Base-by-base conservation (phyloP, 2,888 invertebrate species). In the Caenorhabditis afra region DNA sequence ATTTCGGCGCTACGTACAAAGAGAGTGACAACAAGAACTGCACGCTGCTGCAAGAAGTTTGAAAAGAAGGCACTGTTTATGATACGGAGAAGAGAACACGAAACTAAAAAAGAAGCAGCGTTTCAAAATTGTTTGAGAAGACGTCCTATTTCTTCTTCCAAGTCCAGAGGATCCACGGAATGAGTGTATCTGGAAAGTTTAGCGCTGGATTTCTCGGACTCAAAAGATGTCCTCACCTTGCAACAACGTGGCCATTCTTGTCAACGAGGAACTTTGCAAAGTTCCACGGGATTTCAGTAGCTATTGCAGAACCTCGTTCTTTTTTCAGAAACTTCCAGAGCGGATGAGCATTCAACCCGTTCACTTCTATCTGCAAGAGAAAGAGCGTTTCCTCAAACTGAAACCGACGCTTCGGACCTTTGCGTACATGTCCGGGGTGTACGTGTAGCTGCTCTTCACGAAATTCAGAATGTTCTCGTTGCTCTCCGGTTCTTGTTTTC, bases 201-300 rank as follows among this genome's bases (percentile, higher is more conserved):
- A 70, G 35, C n/a, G 12, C 22, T n/a, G n/a, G n/a, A 12, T 49
- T 16, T 16, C 8, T 20, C n/a, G 14, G 14, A 7, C 12, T 10
- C 8, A 29, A 39, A 58, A 8, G 14, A 11, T n/a, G 1, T n/a
- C 37, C 10, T 29, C 45, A 82, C 81, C 86, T 82, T n/a, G 67
- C 67, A 18, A 87, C 83, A 20, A 87, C 86, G 39, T 81, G 78
- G 14, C 89, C 89, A 14, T 86, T 71, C 11, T 78, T 68, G 90
- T 95, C 93, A 20, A 95, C 92, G 41, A 96, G 92, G 91, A 95
- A 96, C 91, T 96, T 95, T 0, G 95, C 94, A 90, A 95, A 96
- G 91, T 95, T 95, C 95, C 95, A 95, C 90, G 95, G 95, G 84
- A 95, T 94, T 81, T 93, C 85, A 61, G 87, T 84, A 1, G 78